phyloP scores from a whole-genome alignment of 2,888 invertebrate species.

The Erpobdella octoculata region DNA sequence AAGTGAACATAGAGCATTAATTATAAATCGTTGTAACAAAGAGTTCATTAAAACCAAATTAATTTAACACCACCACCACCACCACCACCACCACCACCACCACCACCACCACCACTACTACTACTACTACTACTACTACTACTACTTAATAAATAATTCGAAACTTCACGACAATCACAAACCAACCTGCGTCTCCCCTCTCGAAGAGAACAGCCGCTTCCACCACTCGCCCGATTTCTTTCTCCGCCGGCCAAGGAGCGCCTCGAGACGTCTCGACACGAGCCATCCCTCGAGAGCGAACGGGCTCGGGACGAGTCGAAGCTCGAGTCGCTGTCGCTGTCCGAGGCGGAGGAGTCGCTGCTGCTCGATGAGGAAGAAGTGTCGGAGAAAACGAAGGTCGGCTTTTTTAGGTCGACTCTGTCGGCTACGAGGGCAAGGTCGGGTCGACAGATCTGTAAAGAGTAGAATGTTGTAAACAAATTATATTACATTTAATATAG shows the following conservation, averaged over 20 bases:
- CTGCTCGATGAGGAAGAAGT: slow-evolving; percentile 73
- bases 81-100: no score
- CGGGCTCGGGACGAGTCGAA: background rate
- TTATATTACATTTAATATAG: no score
- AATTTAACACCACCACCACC: no score
- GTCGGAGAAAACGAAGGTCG: slow-evolving; percentile 86
- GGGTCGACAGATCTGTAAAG: slow-evolving; percentile 43
- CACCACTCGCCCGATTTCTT: background rate
- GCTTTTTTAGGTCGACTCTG: slow-evolving; percentile 70
- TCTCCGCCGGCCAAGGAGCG: background rate
- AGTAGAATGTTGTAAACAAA: no score
- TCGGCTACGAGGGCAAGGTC: slow-evolving; percentile 56
- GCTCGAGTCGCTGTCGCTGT: slow-evolving; percentile 45
- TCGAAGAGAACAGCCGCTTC: background rate
- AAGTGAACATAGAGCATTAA: no score
- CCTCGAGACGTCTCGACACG: background rate
- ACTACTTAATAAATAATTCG: no score
- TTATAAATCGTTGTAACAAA: no score
- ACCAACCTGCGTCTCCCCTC: background rate
- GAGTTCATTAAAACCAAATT: no score
- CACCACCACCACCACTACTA: no score
- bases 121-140: no score
- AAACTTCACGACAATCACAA: background rate
- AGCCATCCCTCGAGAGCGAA: slow-evolving; percentile 8
- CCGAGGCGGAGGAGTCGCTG: slow-evolving; percentile 67